phyloP scores from a whole-genome alignment of 53 echinoderm and acorn worm genomes.

The Stichopus horrens region DNA sequence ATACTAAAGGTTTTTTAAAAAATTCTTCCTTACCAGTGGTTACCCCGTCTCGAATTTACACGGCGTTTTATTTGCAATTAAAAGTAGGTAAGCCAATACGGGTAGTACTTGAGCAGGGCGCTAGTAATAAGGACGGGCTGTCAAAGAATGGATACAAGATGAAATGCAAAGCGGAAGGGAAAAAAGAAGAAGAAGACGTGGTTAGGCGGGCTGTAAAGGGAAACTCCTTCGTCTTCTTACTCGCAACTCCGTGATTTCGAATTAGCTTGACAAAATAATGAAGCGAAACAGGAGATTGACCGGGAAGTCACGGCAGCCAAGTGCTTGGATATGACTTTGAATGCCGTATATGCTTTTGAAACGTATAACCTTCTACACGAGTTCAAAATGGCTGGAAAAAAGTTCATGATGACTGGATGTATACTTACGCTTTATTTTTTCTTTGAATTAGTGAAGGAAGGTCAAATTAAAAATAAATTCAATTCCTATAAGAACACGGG shows the following conservation, averaged over 20 bases:
- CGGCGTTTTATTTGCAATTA: constrained; percentile 33
- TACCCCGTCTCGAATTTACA: constrained; percentile 8
- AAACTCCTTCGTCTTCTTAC: background rate
- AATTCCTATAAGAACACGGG: no score
- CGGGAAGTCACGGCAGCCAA: background rate
- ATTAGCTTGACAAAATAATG: constrained; percentile 9
- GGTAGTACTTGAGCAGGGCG: constrained; percentile 29
- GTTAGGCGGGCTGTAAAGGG: constrained; percentile 26
- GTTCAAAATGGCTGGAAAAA: background rate
- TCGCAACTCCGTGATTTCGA: constrained; percentile 6
- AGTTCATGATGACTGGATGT: no score
- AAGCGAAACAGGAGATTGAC: constrained; percentile 3
- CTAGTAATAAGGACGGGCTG: constrained; percentile 34
- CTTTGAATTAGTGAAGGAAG: no score
- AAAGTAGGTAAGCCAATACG: constrained; percentile 34
- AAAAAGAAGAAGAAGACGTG: background rate
- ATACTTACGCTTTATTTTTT: no score
- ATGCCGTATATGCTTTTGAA: background rate
- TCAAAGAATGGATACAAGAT: constrained; percentile 12
- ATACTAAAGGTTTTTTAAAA: background rate
- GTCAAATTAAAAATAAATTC: no score
- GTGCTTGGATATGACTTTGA: background rate
- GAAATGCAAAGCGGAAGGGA: constrained; percentile 4
- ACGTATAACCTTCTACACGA: background rate
- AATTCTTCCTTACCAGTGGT: background rate